These are phyloP conservation scores for Ligdia adustata DNA, from an alignment of 2,888 invertebrate genomes.

Conservation along the genomic window DNA sequence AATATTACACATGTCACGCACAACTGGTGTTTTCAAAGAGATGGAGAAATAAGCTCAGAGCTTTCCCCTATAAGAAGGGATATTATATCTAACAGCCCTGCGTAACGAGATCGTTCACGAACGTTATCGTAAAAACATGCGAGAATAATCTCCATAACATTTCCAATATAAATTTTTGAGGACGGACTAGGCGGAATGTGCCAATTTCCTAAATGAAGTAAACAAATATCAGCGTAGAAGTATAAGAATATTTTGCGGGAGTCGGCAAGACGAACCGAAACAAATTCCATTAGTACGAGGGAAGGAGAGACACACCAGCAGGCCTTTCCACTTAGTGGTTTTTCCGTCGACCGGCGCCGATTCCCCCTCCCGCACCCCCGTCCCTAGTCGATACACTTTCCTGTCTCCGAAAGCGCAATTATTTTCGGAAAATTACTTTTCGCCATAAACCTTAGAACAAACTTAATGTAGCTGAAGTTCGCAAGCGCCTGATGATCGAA, in stretches of 20 bases:
- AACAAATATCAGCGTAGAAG: slow-evolving; percentile 31
- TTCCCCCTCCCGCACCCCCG: slow-evolving; percentile 27
- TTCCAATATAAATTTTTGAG: slow-evolving; percentile 8
- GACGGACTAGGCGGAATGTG: slow-evolving; percentile 3
- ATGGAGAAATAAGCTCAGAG: slow-evolving; percentile 6
- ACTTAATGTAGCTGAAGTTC: slow-evolving; percentile 4
- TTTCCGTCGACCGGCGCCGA: slow-evolving; percentile 50
- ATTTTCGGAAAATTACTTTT: slow-evolving; percentile 33
- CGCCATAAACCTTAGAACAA: slow-evolving; percentile 7
- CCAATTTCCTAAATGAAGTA: slow-evolving; percentile 23
- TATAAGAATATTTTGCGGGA: slow-evolving; percentile 42
- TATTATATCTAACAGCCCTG: not conserved
- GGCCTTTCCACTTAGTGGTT: slow-evolving; percentile 59
- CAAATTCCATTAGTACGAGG: slow-evolving; percentile 61
- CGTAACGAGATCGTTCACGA: not conserved
- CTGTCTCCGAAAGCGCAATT: slow-evolving; percentile 37
- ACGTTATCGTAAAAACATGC: not conserved
- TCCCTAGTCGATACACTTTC: slow-evolving; percentile 41
- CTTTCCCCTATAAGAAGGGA: slow-evolving; percentile 3
- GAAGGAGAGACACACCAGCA: slow-evolving; percentile 47
- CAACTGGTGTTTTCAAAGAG: slow-evolving; percentile 30
- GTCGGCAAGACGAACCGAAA: slow-evolving; percentile 45
- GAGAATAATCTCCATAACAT: not conserved
- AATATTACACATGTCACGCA: slow-evolving; percentile 43
- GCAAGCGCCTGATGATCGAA: slow-evolving; percentile 34